Evolutionary conservation across 1,140 invertebrate species (phyloP).

Genomic region (Plectus sambesii): DNA sequence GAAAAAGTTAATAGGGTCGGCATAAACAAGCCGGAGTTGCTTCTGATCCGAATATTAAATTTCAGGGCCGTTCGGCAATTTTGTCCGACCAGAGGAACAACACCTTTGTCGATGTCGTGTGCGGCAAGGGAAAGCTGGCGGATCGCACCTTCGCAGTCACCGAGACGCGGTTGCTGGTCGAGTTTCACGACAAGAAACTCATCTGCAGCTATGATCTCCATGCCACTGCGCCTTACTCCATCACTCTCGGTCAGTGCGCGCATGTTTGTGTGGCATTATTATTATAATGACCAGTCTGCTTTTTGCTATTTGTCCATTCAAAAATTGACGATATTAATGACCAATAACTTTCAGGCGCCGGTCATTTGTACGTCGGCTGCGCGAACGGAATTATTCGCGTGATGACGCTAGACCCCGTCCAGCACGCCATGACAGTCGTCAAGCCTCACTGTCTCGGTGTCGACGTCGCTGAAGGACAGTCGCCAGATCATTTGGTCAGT

Average conservation of each 20-base stretch:
- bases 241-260: constrained; percentile 21
- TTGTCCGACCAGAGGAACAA: constrained; percentile 37
- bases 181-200: constrained; percentile 37
- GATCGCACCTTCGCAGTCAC: constrained; percentile 36
- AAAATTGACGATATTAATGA: too few relatives aligned
- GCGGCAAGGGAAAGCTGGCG: constrained; percentile 25
- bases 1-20: constrained; percentile 13
- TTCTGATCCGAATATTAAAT: constrained; percentile 1
- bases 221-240: constrained; percentile 21
- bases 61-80: constrained; percentile 33
- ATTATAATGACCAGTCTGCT: too few relatives aligned
- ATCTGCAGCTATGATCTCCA: constrained; percentile 30
- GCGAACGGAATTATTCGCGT: constrained; percentile 30
- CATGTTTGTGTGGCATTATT: too few relatives aligned
- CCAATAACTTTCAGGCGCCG: too few relatives aligned
- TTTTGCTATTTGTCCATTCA: too few relatives aligned
- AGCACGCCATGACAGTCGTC: constrained; percentile 8
- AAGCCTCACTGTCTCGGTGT: constrained; percentile 24
- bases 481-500: constrained; percentile 10
- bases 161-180: constrained; percentile 28
- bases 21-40: too few relatives aligned
- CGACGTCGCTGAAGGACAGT: constrained; percentile 19
- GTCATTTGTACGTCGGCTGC: constrained; percentile 30
- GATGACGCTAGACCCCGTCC: constrained; percentile 22
- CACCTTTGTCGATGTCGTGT: constrained; percentile 36